A percentile compares a stretch with the other conserved stretches of the same genome.
phyloP scores from a whole-genome alignment of 2,888 invertebrate species.

The Cheilosia pagana region DNA sequence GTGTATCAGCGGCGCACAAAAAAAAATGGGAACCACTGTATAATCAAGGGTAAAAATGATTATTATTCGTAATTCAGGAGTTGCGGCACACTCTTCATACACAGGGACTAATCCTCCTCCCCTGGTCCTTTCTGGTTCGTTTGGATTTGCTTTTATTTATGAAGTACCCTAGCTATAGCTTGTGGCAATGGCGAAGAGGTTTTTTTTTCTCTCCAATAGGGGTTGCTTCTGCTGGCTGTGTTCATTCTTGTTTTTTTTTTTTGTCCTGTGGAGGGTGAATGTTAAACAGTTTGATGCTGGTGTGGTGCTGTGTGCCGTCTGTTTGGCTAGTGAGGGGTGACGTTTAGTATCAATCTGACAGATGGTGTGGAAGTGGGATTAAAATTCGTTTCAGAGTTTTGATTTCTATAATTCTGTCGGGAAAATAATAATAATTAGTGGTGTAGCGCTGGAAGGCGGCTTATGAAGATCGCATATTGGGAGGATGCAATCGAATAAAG shows the following conservation, averaged over 20 bases:
- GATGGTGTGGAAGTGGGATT: slow-evolving; percentile 60
- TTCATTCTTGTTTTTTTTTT: slow-evolving; percentile 16
- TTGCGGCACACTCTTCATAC: slow-evolving; percentile 65
- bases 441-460: slow-evolving; percentile 36
- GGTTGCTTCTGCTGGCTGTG: slow-evolving; percentile 41
- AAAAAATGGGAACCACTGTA: slow-evolving; percentile 59
- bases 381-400: slow-evolving; percentile 45
- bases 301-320: slow-evolving; percentile 17
- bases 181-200: slow-evolving; percentile 38
- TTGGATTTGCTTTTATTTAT: slow-evolving; percentile 69
- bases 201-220: slow-evolving; percentile 7
- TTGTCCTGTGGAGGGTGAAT: slow-evolving; percentile 61
- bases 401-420: slow-evolving; percentile 35
- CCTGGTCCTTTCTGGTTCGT: slow-evolving; percentile 3
- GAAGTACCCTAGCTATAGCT: slow-evolving; percentile 61
- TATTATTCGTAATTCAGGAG: slow-evolving; percentile 74
- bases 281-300: slow-evolving; percentile 44
- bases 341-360: slow-evolving; percentile 50
- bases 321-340: slow-evolving; percentile 28
- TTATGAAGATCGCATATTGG: neutral
- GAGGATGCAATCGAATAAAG: slow-evolving; percentile 38
- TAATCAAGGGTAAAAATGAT: slow-evolving; percentile 73
- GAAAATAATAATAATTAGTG: slow-evolving; percentile 53
- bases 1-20: slow-evolving; percentile 6
- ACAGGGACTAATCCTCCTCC: slow-evolving; percentile 11